phyloP scores from a whole-genome alignment of 2,888 invertebrate species.

The Pristionchus fissidentatus region DNA sequence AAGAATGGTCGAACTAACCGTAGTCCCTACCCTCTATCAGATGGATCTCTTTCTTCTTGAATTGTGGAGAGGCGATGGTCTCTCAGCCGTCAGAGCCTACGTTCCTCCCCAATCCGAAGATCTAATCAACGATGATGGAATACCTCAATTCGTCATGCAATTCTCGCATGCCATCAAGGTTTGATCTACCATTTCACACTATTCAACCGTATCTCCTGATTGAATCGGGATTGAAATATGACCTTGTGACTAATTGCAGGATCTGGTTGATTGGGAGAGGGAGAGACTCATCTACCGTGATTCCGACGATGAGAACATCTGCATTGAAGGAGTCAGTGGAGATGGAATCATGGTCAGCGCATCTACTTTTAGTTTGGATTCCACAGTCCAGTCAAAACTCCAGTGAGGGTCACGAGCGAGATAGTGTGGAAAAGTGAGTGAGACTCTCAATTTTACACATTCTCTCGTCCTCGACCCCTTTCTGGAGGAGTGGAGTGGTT shows the following conservation, averaged over 20 bases:
- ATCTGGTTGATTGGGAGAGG: constrained; percentile 46
- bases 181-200: no score
- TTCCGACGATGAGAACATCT: constrained; percentile 39
- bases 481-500: background rate
- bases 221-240: background rate
- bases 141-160: constrained; percentile 7
- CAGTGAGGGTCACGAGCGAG: no score
- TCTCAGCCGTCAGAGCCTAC: constrained; percentile 21
- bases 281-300: constrained; percentile 42
- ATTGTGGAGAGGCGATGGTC: constrained; percentile 42
- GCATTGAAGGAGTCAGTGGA: constrained; percentile 35
- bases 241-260: no score
- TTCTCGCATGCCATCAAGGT: constrained; percentile 41
- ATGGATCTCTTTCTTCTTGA: constrained; percentile 46
- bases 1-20: background rate
- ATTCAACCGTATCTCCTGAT: background rate
- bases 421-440: background rate
- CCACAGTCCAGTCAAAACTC: background rate
- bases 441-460: background rate
- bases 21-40: background rate
- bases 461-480: background rate
- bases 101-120: background rate
- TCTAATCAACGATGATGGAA: constrained; percentile 6
- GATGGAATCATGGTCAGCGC: constrained; percentile 32
- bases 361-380: background rate